Evolutionary conservation across 2,797 vertebrate genomes (phyloP).

Genomic region (Hippocampus kuda): DNA sequence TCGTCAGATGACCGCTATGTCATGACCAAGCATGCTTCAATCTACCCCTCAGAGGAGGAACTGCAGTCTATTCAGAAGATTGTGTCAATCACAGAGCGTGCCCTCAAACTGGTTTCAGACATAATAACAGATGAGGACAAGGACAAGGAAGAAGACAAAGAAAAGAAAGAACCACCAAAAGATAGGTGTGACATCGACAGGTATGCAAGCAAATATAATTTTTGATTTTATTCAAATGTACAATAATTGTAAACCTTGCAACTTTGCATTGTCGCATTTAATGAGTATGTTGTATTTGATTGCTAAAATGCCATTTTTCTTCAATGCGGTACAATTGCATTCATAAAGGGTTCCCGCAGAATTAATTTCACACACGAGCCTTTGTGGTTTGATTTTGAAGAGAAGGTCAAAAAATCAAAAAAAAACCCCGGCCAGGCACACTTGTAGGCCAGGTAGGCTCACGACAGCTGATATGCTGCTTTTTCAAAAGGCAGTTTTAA

Average conservation of each 20-base stretch:
- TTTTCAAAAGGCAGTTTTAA: too few species aligned
- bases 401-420: too few species aligned
- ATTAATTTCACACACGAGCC: too few species aligned
- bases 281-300: neutral
- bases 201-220: neutral
- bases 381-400: too few species aligned
- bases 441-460: too few species aligned
- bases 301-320: too few species aligned
- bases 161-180: conserved; percentile 63
- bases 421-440: too few species aligned
- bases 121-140: conserved; percentile 87
- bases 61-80: conserved; percentile 97
- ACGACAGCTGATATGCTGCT: too few species aligned
- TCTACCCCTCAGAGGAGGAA: conserved; percentile 95
- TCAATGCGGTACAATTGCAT: too few species aligned
- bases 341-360: too few species aligned
- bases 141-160: conserved; percentile 80
- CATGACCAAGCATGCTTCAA: conserved; percentile 94
- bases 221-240: neutral
- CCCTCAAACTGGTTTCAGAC: conserved; percentile 93
- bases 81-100: conserved; percentile 93
- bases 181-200: conserved; percentile 50
- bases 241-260: neutral
- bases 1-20: conserved; percentile 96
- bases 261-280: neutral